Evolutionary conservation across 2,113 vertebrate species (phyloP), one percentile per base, ranked within the genome.

Genomic region (Muntiacus reevesi): DNA sequence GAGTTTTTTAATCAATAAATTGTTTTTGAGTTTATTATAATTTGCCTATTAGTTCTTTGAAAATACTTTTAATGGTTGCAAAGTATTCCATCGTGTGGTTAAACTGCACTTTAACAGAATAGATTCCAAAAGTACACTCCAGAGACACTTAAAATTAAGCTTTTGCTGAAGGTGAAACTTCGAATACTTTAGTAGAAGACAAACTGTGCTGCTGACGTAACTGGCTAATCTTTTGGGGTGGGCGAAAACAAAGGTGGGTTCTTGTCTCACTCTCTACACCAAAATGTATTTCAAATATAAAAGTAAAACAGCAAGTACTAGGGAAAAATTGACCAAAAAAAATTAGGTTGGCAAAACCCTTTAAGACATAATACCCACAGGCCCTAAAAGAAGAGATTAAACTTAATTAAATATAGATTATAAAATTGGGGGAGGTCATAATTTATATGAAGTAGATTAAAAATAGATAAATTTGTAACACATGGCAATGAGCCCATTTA

Each of bases 21-120:
- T 82, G 33, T 82, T 16, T 95, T 96, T n/a, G 79, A 55, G n/a
- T 89, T 96, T 97, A 64, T 86, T 94, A 19, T 54, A n/a, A 23
- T 74, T 76, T 76, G 9, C 59, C 14, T 13, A 5, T 82, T 64
- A 5, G 7, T 78, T 95, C 40, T 84, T 95, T 94, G 89, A 93
- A 88, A 47, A n/a, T 86, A 57, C 40, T 85, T 92, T 55, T 64
- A 91, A 52, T 87, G 62, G 13, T 89, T 92, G 43, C 57, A n/a
- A 5, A 83, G 36, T 85, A 52, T 84, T 67, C 28, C 79, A 19
- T 59, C 5, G 1, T 92, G 9, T 82, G 67, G 36, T 52, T 96
- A 95, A 82, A 67, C 9, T 87, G 55, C 7, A 60, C 30, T 83
- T 45, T 27, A 83, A 50, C 52, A 92, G 43, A 87, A 30, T 62